Base-by-base conservation (phyloP, 2,797 vertebrate genomes). In the Chlorospingus flavigularis region DNA sequence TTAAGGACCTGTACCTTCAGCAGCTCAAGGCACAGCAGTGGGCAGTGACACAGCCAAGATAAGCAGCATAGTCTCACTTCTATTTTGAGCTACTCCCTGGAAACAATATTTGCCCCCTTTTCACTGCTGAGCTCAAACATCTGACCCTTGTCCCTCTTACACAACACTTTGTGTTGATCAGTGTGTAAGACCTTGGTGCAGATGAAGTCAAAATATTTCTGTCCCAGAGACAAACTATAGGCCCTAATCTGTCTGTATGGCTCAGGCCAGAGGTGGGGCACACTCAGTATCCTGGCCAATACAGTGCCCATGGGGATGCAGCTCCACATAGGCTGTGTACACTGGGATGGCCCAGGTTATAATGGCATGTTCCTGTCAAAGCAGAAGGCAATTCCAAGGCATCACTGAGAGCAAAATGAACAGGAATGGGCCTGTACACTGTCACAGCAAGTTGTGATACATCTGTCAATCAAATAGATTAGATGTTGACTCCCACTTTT, bases 281-380 rank as follows among this genome's bases (percentile, higher is more conserved):
- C 37, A 40, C 31, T n/a, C 37, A 61, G 53, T 37, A 50, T 8
- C 65, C 45, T 40, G 30, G 50, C 65, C 35, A 57, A 43, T 17
- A 53, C 11, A 17, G 28, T 11, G 31, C 26, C 53, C 45, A 2
- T 14, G 16, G 17, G 9, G 30, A 53, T 35, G 21, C 1, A 2
- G 33, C 20, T 61, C 31, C 51, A 47, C 19, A 26, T 3, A 42
- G 26, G 17, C 11, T 57, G 11, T 4, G 20, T 39, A 45, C 5
- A 16, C 28, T 45, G 31, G 14, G 51, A 61, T 11, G 6, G 11
- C 43, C 11, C 39, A 65, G 25, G 20, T 67, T 61, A 67, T 11
- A 68, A 42, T 3, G 24, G 16, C 39, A 21, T 0, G 0, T 28
- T 55, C 31, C 50, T 37, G 11, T 39, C 3, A 2, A 18, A 85